Evolutionary conservation across 2,888 invertebrate genomes (phyloP).

Genomic region (Tineola bisselliella): DNA sequence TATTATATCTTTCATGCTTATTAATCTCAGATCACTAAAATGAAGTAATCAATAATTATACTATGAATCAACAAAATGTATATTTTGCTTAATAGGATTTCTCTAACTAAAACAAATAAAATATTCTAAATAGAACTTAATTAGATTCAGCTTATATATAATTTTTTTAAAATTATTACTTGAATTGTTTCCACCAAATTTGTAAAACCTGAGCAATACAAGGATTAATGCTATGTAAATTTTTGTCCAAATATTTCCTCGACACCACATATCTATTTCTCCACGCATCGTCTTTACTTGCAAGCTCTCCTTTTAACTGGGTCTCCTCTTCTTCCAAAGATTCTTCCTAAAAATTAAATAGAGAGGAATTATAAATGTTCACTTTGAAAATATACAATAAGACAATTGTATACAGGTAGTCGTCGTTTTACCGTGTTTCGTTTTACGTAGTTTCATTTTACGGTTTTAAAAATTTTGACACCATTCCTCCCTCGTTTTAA

Average conservation of each 20-base stretch:
- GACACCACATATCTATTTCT: conserved; percentile 58
- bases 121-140: no score
- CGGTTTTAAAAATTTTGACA: no score
- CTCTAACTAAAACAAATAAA: no score
- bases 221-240: conserved; percentile 81
- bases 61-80: no score
- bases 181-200: conserved; percentile 83
- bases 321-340: conserved; percentile 60
- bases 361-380: no score
- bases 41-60: background rate
- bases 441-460: no score
- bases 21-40: conserved; percentile 68
- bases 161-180: conserved; percentile 41
- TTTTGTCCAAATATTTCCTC: conserved; percentile 49
- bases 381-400: no score
- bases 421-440: no score
- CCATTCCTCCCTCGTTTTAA: no score
- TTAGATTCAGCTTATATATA: no score
- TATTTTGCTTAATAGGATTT: no score
- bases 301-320: conserved; percentile 66
- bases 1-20: conserved; percentile 68
- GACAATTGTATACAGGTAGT: no score
- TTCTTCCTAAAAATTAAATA: conserved; percentile 50
- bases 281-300: conserved; percentile 74
- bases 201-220: conserved; percentile 82